phyloP scores from a whole-genome alignment of 2,113 vertebrate species.

The Cebus imitator region DNA sequence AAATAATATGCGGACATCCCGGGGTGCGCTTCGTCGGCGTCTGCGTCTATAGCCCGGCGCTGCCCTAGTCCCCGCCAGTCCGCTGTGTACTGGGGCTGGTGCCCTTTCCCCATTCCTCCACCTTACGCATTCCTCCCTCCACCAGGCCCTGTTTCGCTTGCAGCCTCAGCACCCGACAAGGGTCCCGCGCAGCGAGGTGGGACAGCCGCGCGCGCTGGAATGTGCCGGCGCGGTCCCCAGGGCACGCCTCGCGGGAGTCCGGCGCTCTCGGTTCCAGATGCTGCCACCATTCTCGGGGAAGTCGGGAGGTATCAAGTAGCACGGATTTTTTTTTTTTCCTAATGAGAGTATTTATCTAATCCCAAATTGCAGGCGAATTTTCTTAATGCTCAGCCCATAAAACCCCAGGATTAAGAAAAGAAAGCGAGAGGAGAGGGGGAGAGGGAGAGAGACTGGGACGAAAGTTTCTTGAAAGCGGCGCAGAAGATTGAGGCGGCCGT shows the following conservation, averaged over 20 bases:
- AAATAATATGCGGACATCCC: background rate
- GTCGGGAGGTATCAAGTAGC: conserved; percentile 91
- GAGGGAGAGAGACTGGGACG: conserved; percentile 1
- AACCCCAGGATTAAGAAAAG: conserved; percentile 90
- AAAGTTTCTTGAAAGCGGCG: conserved; percentile 75
- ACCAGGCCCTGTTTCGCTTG: background rate
- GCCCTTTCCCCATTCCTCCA: background rate
- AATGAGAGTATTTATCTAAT: conserved; percentile 95
- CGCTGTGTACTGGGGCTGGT: background rate
- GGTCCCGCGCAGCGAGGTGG: background rate
- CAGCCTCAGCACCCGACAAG: background rate
- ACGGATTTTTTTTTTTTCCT: conserved; percentile 83
- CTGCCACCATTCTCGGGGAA: conserved; percentile 83
- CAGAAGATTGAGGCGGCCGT: conserved; percentile 82
- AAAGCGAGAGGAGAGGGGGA: conserved; percentile 50
- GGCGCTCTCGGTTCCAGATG: conserved; percentile 80
- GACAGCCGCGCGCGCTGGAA: conserved; percentile 58
- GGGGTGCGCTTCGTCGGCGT: background rate
- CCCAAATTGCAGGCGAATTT: conserved; percentile 93
- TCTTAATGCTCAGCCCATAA: conserved; percentile 92
- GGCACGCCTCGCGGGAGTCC: conserved; percentile 46
- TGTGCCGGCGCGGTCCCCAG: conserved; percentile 64
- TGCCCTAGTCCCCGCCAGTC: background rate
- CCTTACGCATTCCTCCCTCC: background rate
- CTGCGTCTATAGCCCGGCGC: background rate